A percentile compares a stretch with the other conserved stretches of the same genome.
These are phyloP conservation scores for Hippocampus mohnikei DNA, from an alignment of 2,113 vertebrate genomes.

Conservation along the genomic window DNA sequence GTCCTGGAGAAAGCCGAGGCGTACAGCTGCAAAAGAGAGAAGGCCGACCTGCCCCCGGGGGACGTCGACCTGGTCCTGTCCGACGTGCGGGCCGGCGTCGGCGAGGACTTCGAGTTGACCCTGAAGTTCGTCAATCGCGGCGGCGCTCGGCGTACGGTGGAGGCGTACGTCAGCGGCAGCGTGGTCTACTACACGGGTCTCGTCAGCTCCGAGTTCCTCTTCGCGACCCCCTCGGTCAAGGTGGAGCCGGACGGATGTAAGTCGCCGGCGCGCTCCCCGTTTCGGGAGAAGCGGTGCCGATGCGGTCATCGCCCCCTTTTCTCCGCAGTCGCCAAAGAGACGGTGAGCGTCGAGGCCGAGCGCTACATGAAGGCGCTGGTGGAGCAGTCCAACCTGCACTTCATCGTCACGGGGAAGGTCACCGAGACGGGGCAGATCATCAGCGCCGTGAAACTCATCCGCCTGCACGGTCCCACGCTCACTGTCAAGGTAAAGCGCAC, in stretches of 20 bases:
- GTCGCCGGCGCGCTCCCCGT: constrained; percentile 11
- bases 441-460: constrained; percentile 76
- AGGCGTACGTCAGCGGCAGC: constrained; percentile 79
- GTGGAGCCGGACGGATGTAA: constrained; percentile 59
- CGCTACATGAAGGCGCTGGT: constrained; percentile 83
- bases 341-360: constrained; percentile 66
- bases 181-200: constrained; percentile 92
- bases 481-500: constrained; percentile 74
- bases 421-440: constrained; percentile 80
- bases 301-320: no score
- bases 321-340: constrained; percentile 68
- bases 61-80: constrained; percentile 81
- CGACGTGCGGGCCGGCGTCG: constrained; percentile 72
- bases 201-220: constrained; percentile 79
- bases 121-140: constrained; percentile 81
- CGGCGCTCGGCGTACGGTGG: constrained; percentile 60
- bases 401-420: constrained; percentile 85
- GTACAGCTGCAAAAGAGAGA: constrained; percentile 78
- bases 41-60: constrained; percentile 10
- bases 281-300: no score
- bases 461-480: constrained; percentile 78
- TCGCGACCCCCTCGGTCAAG: constrained; percentile 51
- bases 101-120: constrained; percentile 79
- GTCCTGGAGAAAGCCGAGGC: constrained; percentile 85
- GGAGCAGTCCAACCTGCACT: constrained; percentile 88